Evolutionary conservation across 2,113 vertebrate species (phyloP).

Genomic region (Psammodynastes pulverulentus): DNA sequence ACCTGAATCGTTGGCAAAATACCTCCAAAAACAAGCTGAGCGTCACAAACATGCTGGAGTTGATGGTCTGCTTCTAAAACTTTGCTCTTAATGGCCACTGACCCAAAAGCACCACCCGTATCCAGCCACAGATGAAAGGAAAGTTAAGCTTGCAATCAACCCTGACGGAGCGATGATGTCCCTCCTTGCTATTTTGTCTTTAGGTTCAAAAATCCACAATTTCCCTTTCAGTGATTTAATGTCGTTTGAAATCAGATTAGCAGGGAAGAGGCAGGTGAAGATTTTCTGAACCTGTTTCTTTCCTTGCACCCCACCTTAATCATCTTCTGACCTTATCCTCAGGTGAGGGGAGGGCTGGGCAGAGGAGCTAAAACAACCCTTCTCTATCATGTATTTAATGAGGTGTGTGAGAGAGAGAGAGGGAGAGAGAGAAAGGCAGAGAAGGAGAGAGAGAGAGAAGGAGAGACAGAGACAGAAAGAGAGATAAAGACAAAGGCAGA

Average conservation of each 20-base stretch:
- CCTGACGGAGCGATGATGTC: slow-evolving; percentile 21
- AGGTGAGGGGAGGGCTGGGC: slow-evolving; percentile 20
- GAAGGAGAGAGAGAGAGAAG: no score
- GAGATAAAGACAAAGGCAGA: no score
- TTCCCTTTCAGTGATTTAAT: slow-evolving; percentile 47
- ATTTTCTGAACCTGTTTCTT: slow-evolving; percentile 46
- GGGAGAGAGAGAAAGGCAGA: no score
- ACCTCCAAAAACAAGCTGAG: slow-evolving; percentile 12
- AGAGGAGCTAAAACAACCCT: neutral
- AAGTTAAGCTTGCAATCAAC: slow-evolving; percentile 45
- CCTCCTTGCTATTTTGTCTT: slow-evolving; percentile 63
- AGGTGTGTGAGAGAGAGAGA: neutral
- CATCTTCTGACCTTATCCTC: slow-evolving; percentile 68
- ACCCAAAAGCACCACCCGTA: slow-evolving; percentile 49
- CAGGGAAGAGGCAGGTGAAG: neutral
- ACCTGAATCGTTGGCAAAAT: neutral
- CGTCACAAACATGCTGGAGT: slow-evolving; percentile 13
- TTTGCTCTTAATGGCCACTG: slow-evolving; percentile 35
- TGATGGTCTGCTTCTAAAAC: slow-evolving; percentile 22
- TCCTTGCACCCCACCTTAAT: slow-evolving; percentile 47
- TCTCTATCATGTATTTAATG: neutral
- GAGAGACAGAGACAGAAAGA: no score
- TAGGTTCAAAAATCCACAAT: slow-evolving; percentile 50
- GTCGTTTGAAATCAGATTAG: slow-evolving; percentile 60
- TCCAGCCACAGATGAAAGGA: slow-evolving; percentile 40